phyloP scores from a whole-genome alignment of 2,888 invertebrate species.

The Drosophila hamatofila region DNA sequence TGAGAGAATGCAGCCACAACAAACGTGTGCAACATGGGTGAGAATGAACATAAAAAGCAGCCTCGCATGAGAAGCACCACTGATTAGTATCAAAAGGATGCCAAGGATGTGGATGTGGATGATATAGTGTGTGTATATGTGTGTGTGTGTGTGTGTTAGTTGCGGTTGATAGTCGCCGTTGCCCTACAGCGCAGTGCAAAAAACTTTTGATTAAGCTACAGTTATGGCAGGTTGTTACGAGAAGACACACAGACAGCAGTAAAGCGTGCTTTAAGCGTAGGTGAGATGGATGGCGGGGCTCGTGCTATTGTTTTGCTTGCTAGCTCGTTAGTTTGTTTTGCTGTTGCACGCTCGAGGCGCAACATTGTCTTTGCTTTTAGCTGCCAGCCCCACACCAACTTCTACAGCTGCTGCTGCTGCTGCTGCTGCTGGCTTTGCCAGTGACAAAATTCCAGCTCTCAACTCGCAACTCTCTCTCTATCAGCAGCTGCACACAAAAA shows the following conservation, averaged over 20 bases:
- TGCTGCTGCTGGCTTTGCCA: conserved; percentile 36
- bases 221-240: conserved; percentile 79
- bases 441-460: conserved; percentile 62
- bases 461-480: conserved; percentile 34
- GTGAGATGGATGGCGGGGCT: conserved; percentile 6
- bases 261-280: background rate
- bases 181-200: conserved; percentile 71
- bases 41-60: conserved; percentile 58
- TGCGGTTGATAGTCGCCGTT: conserved; percentile 61
- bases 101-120: conserved; percentile 42
- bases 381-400: conserved; percentile 1
- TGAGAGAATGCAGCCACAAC: conserved; percentile 44
- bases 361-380: conserved; percentile 62
- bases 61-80: conserved; percentile 62
- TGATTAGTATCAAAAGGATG: conserved; percentile 73
- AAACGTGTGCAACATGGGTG: conserved; percentile 56
- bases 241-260: conserved; percentile 25
- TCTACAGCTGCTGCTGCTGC: background rate
- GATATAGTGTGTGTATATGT: conserved; percentile 35
- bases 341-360: conserved; percentile 62
- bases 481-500: conserved; percentile 60
- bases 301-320: conserved; percentile 74
- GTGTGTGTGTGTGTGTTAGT: conserved; percentile 42
- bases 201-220: conserved; percentile 85
- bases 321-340: conserved; percentile 74